These are phyloP conservation scores for Lasioglossum figueresi DNA, from an alignment of 2,888 invertebrate species.

Conservation along the genomic window DNA sequence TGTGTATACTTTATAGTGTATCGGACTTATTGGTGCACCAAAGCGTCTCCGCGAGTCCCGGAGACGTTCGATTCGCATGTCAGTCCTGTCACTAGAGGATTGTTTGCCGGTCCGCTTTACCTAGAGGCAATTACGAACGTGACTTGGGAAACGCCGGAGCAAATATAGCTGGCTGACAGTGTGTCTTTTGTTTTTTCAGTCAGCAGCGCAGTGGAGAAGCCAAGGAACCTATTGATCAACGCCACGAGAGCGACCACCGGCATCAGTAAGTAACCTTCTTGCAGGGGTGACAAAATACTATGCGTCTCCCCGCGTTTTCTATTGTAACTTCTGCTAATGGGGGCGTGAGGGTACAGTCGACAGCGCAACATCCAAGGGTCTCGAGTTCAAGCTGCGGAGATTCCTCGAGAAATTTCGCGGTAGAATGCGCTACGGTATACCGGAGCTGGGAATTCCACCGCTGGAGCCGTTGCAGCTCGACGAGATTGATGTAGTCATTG, in stretches of 20 bases:
- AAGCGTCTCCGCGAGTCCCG: background rate
- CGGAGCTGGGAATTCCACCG: slow-evolving; percentile 77
- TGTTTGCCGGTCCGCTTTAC: slow-evolving; percentile 17
- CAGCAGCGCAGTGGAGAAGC: slow-evolving; percentile 77
- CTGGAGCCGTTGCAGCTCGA: slow-evolving; percentile 77
- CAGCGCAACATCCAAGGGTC: slow-evolving; percentile 79
- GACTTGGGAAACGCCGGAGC: background rate
- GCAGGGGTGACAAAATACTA: background rate
- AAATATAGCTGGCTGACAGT: background rate
- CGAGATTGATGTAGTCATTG: slow-evolving; percentile 72
- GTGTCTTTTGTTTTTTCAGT: slow-evolving; percentile 67
- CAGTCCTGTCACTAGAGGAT: background rate
- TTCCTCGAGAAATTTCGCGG: slow-evolving; percentile 78
- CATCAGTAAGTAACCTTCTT: slow-evolving; percentile 76
- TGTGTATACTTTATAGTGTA: background rate
- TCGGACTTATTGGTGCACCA: background rate
- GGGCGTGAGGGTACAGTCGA: slow-evolving; percentile 76
- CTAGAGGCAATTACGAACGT: slow-evolving; percentile 1
- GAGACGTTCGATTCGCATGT: background rate
- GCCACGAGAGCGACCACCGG: slow-evolving; percentile 79
- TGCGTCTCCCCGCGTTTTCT: background rate
- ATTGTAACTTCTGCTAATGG: slow-evolving; percentile 41
- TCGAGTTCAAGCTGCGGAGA: slow-evolving; percentile 78
- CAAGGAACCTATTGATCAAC: slow-evolving; percentile 77
- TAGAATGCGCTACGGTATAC: slow-evolving; percentile 79